Base-by-base conservation (phyloP, 2,113 vertebrate species). In the Lasiurus cinereus region DNA sequence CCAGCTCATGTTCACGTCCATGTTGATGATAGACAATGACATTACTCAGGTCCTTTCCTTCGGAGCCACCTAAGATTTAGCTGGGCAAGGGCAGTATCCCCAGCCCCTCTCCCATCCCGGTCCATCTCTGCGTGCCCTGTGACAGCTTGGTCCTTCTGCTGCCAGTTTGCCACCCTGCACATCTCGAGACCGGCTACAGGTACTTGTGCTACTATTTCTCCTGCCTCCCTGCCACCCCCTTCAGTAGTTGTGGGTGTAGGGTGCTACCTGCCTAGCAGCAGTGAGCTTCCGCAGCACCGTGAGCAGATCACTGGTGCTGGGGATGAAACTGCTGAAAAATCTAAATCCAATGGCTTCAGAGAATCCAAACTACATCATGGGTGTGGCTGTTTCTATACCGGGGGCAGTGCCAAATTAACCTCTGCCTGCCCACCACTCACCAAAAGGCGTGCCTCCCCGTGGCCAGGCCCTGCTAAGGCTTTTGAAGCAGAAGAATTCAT, bases 401-500 rank as follows among this genome's bases (percentile, higher is more conserved):
- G 18, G 19, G 16, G n/a, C n/a, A 64, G 43, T 46, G n/a, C 16
- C 62, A 59, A n/a, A n/a, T 62, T 54, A 59, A 88, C 69, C 36
- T 22, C 66, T 84, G 21, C 79, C 94, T 84, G 27, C 43, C 72
- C 29, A 31, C 19, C 15, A 67, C 54, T 62, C 77, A 43, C 66
- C 70, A 36, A 29, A 78, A 82, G 74, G 52, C 66, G 39, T 11
- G 19, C 13, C 18, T 36, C n/a, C 48, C 48, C 16, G 18, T 13
- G 16, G 48, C 33, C 74, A 82, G 67, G 50, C 52, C 52, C 21
- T 21, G 31, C 43, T 11, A 54, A 78, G 46, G n/a, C 19, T 95
- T 92, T 92, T 12, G n/a, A 93, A 83, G 72, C 31, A 84, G 33
- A 76, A 79, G 31, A 70, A 83, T 56, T 74, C 33, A 62, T 36